Percentiles rank a stretch among this genome's conserved stretches.
Conservation (phyloP, 2,797 vertebrate genomes). For the Tiaroga cobitis region DNA sequence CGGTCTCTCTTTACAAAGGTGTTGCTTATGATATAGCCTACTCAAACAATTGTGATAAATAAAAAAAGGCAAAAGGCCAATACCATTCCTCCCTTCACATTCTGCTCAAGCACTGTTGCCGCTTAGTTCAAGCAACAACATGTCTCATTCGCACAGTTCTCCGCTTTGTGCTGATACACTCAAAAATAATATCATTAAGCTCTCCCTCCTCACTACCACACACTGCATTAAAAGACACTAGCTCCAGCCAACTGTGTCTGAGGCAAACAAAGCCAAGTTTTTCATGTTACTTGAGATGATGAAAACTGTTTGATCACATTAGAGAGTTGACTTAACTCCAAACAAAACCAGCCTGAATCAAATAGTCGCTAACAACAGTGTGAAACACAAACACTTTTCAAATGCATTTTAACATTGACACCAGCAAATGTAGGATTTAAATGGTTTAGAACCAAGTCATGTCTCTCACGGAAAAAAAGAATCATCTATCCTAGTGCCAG, state of each 20-base stretch:
- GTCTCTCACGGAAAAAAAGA: not conserved
- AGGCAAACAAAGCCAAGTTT: conserved; percentile 18
- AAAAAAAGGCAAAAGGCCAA: conserved; percentile 31
- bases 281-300: conserved; percentile 14
- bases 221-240: conserved; percentile 46
- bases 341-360: conserved; percentile 18
- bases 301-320: conserved; percentile 15
- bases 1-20: conserved; percentile 52
- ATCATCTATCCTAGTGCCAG: not conserved
- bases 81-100: conserved; percentile 58
- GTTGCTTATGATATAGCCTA: conserved; percentile 40
- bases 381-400: not conserved
- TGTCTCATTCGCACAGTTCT: conserved; percentile 54
- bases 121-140: conserved; percentile 66
- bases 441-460: not conserved
- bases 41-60: conserved; percentile 60
- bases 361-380: not conserved
- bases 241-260: conserved; percentile 14
- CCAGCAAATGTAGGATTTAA: not conserved
- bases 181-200: conserved; percentile 74
- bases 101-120: conserved; percentile 66
- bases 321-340: not conserved
- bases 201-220: conserved; percentile 60
- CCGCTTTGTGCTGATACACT: conserved; percentile 76
- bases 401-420: not conserved